Evolutionary conservation across 2,113 vertebrate species (phyloP), one percentile per base, ranked within the genome.

Genomic region (Egretta garzetta): DNA sequence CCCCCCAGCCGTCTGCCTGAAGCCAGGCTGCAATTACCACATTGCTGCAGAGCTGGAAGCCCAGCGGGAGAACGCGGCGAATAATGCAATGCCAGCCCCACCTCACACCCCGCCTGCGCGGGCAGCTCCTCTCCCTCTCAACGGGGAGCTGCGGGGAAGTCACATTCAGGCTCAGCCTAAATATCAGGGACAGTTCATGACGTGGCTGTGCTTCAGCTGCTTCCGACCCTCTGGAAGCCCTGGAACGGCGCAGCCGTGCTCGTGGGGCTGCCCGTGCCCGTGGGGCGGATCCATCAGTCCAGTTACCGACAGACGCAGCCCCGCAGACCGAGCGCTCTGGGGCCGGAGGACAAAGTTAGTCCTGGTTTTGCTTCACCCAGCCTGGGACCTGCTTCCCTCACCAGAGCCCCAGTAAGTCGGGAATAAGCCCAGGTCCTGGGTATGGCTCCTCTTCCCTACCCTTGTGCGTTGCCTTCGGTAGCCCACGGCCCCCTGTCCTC

Each of bases 211-310:
- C 37, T 41, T 39, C 56, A 35, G n/a, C 80, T 41, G 43, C 55
- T 27, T 3, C 45, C 18, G 23, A 18, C 43, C 43, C 28, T 8
- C 53, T 4, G 13, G 5, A 32, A 49, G 53, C 53, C 41, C 28
- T 43, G 3, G 3, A 10, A 5, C 14, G 2, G 4, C 3, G 5
- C 20, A 8, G 50, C 62, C 24, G 3, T 3, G 14, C 43, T 14
- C 2, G 33, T 28, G 73, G 73, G 55, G 41, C 5, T n/a, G n/a
- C n/a, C n/a, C n/a, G n/a, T 47, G 73, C 56, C 12, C 13, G 3
- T 43, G 77, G 13, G 39, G 26, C 6, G 2, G 39, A 19, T 8
- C 1, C 11, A 30, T 24, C 32, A 4, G 24, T 6, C 50, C 18
- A 2, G 17, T 13, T 5, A 19, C 60, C 28, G 13, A 37, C 56